Percentiles rank a stretch among this genome's conserved stretches.
phyloP scores from a whole-genome alignment of 1,140 invertebrate genomes.

The Pogonomyrmex barbatus region DNA sequence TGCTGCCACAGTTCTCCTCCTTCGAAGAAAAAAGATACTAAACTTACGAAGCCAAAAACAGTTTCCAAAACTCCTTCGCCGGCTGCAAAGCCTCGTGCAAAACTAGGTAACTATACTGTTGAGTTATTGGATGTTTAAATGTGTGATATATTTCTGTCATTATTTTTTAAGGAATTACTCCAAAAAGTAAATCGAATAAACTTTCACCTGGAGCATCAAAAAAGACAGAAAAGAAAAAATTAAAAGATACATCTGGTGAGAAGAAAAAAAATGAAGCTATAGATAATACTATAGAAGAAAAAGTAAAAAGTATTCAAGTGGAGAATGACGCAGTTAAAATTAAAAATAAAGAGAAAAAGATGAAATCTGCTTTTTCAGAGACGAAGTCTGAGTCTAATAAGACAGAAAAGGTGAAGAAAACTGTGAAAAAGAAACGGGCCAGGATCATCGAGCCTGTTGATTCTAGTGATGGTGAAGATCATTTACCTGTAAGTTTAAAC shows the following conservation, averaged over 20 bases:
- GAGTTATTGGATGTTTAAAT: neutral
- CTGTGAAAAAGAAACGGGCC: constrained; percentile 54
- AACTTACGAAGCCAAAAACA: constrained; percentile 49
- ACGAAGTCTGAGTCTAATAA: constrained; percentile 29
- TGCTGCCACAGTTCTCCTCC: constrained; percentile 63
- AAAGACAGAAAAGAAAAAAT: constrained; percentile 54
- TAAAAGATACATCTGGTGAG: neutral
- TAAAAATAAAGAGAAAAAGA: neutral
- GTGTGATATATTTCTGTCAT: neutral
- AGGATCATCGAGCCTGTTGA: constrained; percentile 72
- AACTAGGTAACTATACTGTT: constrained; percentile 34
- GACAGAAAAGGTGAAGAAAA: neutral
- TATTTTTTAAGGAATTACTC: constrained; percentile 36
- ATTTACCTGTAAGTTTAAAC: constrained; percentile 73
- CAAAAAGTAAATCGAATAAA: constrained; percentile 46
- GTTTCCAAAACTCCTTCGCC: constrained; percentile 51
- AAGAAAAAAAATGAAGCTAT: constrained; percentile 34
- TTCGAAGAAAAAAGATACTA: constrained; percentile 61
- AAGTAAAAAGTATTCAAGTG: neutral
- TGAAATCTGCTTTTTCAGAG: neutral
- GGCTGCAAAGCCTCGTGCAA: constrained; percentile 41
- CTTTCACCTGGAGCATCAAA: constrained; percentile 44
- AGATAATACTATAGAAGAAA: neutral
- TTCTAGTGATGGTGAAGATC: constrained; percentile 80
- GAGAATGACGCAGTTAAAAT: neutral